phyloP scores from a whole-genome alignment of 2,888 invertebrate species.

The Heteromurus nitidus region DNA sequence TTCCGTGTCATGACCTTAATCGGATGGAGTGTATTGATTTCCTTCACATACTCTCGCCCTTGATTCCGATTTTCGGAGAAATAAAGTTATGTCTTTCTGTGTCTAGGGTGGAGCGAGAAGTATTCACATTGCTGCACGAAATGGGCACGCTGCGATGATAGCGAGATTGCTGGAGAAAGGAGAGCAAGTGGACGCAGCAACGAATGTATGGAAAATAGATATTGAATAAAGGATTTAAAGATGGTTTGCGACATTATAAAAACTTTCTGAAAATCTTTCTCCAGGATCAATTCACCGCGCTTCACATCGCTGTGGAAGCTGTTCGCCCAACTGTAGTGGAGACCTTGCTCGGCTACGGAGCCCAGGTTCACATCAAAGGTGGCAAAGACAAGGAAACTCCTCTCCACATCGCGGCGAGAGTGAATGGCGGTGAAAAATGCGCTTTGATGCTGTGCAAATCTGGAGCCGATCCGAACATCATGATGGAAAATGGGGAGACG shows the following conservation, averaged over 20 bases:
- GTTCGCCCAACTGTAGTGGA: conserved; percentile 96
- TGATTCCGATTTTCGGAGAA: no score
- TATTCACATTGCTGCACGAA: conserved; percentile 97
- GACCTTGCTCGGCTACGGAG: conserved; percentile 95
- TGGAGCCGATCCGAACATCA: conserved; percentile 96
- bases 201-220: conserved; percentile 95
- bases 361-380: conserved; percentile 95
- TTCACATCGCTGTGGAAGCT: conserved; percentile 95
- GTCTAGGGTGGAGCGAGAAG: conserved; percentile 93
- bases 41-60: no score
- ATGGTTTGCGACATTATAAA: no score
- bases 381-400: conserved; percentile 94
- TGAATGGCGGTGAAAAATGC: conserved; percentile 92
- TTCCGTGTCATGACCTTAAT: no score
- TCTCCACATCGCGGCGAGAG: conserved; percentile 95
- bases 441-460: conserved; percentile 98
- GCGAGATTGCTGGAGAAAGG: conserved; percentile 96
- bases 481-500: conserved; percentile 96
- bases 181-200: conserved; percentile 95
- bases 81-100: conserved; percentile 69
- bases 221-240: no score
- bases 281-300: conserved; percentile 97
- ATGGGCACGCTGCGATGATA: conserved; percentile 97
- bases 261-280: no score
- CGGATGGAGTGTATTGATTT: no score